Conservation (phyloP, 2,888 invertebrate genomes). For the Epirrhoe tristata region DNA sequence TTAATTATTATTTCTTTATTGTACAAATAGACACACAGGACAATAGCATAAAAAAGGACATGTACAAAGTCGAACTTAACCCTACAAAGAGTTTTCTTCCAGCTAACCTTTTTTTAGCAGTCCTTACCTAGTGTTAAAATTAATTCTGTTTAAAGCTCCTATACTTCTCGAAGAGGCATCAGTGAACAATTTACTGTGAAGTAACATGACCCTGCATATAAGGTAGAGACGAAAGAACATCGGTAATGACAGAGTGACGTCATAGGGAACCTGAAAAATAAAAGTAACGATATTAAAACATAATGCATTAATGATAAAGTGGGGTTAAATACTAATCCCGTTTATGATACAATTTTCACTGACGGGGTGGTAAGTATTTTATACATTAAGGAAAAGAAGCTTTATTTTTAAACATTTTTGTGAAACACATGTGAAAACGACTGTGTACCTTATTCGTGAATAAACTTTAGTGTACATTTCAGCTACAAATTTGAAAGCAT, state of each 20-base stretch:
- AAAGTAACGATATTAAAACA: conserved; percentile 13
- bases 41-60: too few relatives aligned
- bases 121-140: conserved; percentile 97
- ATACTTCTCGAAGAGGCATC: conserved; percentile 99
- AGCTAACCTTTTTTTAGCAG: conserved; percentile 57
- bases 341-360: background rate
- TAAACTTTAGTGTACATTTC: background rate
- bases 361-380: too few relatives aligned
- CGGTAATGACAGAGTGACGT: conserved; percentile 98
- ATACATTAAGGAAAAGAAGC: too few relatives aligned
- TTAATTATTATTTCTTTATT: too few relatives aligned
- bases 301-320: background rate
- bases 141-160: conserved; percentile 98
- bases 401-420: too few relatives aligned
- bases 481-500: background rate
- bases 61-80: too few relatives aligned
- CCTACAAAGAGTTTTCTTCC: background rate
- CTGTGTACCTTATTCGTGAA: background rate
- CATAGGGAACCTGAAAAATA: conserved; percentile 92
- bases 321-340: background rate
- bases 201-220: conserved; percentile 99
- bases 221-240: conserved; percentile 99
- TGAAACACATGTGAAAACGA: too few relatives aligned
- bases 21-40: too few relatives aligned
- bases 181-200: conserved; percentile 99